Evolutionary conservation across 2,888 invertebrate species (phyloP), one percentile per base, ranked within the genome.

Genomic region (Dynastes tityus): DNA sequence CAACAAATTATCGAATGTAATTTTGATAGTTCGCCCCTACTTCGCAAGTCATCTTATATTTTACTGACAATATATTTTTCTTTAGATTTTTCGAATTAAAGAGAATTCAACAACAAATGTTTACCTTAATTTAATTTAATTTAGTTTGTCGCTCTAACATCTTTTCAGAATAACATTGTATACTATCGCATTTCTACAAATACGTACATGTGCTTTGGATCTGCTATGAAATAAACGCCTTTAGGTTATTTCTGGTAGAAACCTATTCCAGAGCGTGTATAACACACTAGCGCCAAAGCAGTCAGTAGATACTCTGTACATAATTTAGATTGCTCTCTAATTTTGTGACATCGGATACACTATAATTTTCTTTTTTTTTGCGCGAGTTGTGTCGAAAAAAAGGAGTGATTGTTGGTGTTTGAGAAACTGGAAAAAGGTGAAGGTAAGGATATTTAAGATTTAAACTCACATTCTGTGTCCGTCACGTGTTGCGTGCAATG

Each of bases 231-330:
- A 61, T 45, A 58, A 63, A 74, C n/a, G 22, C 45, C 61, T 45
- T 16, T 45, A 61, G 51, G 73, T 45, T 74, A 74, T 74, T 74
- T 61, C 27, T 74, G 73, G 73, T 74, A 22, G 40, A 63, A 45
- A 16, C 61, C 61, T 61, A 74, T 74, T 74, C 63, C 61, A 74
- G 61, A 61, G 16, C 61, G 11, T 37, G 22, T 49, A 40, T 22
- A 22, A 29, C 37, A 58, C 6, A 58, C 73, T 61, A 73, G 73
- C 61, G 58, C 61, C 40, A 61, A 74, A 45, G 55, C 61, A n/a
- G 45, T 45, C 58, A 45, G 29, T 11, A 27, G 22, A 55, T 27
- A 27, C 2, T 29, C n/a, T 58, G 5, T n/a, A 40, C 37, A 74
- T 74, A 27, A 61, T 74, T 61, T 45, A 22, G n/a, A 63, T 40